phyloP scores from a whole-genome alignment of 1,140 invertebrate species.

The Zeugodacus cucurbitae region DNA sequence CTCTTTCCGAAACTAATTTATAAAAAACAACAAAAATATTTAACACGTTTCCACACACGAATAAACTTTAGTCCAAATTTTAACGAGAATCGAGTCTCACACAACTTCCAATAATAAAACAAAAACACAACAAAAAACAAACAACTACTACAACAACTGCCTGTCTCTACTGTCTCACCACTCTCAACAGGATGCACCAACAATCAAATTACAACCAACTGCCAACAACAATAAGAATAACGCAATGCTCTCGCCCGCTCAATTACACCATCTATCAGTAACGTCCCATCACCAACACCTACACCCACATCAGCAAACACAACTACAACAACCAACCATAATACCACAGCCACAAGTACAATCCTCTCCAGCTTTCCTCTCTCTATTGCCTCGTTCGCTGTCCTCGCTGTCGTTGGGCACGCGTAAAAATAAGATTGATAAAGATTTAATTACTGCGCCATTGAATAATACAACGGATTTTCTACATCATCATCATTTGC shows the following conservation, averaged over 20 bases:
- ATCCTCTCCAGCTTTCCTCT: slow-evolving; percentile 66
- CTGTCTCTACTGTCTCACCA: slow-evolving; percentile 38
- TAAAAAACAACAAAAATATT: too few species aligned
- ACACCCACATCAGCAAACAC: slow-evolving; percentile 48
- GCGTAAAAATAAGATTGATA: slow-evolving; percentile 63
- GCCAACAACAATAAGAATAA: slow-evolving; percentile 56
- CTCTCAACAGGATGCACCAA: slow-evolving; percentile 56
- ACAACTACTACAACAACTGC: neutral
- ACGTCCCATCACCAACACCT: slow-evolving; percentile 52
- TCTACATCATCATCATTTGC: slow-evolving; percentile 43
- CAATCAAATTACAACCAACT: slow-evolving; percentile 56
- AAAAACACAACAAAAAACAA: neutral
- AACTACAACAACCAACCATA: slow-evolving; percentile 55
- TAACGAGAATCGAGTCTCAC: neutral
- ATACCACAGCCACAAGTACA: slow-evolving; percentile 53
- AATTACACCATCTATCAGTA: slow-evolving; percentile 61
- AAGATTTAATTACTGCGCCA: slow-evolving; percentile 55
- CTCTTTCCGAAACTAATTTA: too few species aligned
- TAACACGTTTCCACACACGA: too few species aligned
- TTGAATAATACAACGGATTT: slow-evolving; percentile 55
- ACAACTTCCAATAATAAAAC: neutral
- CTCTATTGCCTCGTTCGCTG: slow-evolving; percentile 69
- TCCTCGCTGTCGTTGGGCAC: slow-evolving; percentile 67
- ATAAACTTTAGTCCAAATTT: too few species aligned
- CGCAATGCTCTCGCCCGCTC: slow-evolving; percentile 62